phyloP scores from a whole-genome alignment of 2,113 vertebrate genomes.

The Zosterops borbonicus region DNA sequence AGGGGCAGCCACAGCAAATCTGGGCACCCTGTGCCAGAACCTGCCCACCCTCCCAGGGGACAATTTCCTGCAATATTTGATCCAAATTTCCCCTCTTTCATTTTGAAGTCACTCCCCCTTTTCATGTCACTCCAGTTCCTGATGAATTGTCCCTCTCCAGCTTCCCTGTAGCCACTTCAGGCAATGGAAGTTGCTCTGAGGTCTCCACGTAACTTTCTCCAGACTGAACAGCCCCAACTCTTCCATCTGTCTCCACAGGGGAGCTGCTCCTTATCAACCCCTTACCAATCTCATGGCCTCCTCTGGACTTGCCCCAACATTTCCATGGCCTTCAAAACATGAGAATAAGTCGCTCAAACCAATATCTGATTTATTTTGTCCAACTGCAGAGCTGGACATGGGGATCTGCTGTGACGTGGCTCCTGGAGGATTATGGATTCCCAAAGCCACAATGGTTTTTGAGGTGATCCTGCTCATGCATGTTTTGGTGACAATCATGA shows the following conservation, averaged over 20 bases:
- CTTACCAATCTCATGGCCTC: not conserved
- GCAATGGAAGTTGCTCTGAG: not conserved
- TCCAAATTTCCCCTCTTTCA: not conserved
- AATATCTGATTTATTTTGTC: not conserved
- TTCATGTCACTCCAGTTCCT: not conserved
- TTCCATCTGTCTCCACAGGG: not conserved
- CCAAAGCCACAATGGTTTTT: not conserved
- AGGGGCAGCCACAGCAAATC: not conserved
- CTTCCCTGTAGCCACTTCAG: not conserved
- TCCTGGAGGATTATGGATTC: not conserved
- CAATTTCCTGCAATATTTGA: accelerated
- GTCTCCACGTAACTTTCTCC: not conserved
- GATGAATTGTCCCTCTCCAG: not conserved
- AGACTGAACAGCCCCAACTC: not conserved
- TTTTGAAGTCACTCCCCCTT: accelerated
- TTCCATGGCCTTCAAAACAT: not conserved
- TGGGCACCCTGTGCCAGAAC: not conserved
- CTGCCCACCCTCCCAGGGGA: accelerated
- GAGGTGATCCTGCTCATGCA: not conserved
- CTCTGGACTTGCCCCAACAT: not conserved
- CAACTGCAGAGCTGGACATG: not conserved
- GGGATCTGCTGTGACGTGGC: not conserved
- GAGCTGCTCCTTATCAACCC: not conserved
- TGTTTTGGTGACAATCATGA: not conserved
- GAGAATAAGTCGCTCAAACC: not conserved